phyloP scores from a whole-genome alignment of 23 tunicate species.

The Trididemnum clinides region DNA sequence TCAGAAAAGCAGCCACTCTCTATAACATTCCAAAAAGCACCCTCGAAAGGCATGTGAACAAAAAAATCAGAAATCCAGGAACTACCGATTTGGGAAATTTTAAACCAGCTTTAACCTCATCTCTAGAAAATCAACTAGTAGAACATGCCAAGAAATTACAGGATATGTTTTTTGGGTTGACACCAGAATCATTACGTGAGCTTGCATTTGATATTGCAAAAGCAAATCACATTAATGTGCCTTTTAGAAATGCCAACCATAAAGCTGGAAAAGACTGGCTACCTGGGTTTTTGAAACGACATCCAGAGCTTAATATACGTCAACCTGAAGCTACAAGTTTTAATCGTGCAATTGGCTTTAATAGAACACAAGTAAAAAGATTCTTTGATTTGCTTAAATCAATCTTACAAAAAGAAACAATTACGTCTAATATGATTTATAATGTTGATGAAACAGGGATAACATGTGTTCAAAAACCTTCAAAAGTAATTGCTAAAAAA shows the following conservation, averaged over 20 bases:
- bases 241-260: neutral
- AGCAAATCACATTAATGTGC: neutral
- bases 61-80: no score
- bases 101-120: no score
- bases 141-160: no score
- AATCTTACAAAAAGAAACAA: neutral
- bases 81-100: no score
- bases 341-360: neutral
- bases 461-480: neutral
- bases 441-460: conserved; percentile 5
- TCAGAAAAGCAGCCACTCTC: no score
- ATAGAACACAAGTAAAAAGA: neutral
- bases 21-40: no score
- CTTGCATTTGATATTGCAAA: neutral
- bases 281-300: neutral
- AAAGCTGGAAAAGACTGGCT: neutral
- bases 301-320: neutral
- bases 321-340: neutral
- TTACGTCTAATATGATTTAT: neutral
- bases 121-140: no score
- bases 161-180: neutral
- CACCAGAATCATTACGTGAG: neutral
- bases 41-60: no score
- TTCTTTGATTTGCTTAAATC: neutral
- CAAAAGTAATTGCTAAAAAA: no score